Base-by-base conservation (phyloP, 2,797 vertebrate genomes). In the Notolabrus celidotus region DNA sequence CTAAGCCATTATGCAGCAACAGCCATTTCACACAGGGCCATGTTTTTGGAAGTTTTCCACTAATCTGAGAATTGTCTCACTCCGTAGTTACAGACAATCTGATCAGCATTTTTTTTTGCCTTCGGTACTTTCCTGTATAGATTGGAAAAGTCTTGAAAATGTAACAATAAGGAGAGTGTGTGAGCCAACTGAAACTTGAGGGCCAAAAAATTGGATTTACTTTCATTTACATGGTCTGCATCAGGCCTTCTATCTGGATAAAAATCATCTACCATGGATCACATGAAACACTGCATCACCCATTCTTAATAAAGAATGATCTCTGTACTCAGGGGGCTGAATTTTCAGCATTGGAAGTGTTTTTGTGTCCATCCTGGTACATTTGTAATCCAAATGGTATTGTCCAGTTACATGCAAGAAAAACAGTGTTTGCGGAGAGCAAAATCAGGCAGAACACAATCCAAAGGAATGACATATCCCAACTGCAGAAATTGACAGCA, bases 21-120 rank as follows among this genome's bases (percentile, higher is more conserved):
- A 45, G 43, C 22, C 6, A 9, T 64, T 68, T 71, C 51, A 29
- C 55, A 20, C 27, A 49, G 22, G 8, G 9, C 10, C 5, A 39
- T 1, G 23, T 58, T 77, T 41, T 1, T 11, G 3, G 1, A 1
- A 25, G 10, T 27, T 47, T 43, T n/a, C n/a, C 10, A 25, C 9
- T n/a, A 2, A 50, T 51, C 2, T 11, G 7, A 36, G 9, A n/a
- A 7, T 54, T 51, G 11, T n/a, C 46, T 23, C 34, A 42, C n/a
- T 17, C 9, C 0, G 17, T 25, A 52, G 25, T 34, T 46, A 22
- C 38, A 27, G 10, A 10, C 6, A 7, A 56, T 65, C 27, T 46
- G n/a, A n/a, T 51, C 1, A 0, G 43, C 36, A 14, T 23, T 27
- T 27, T 25, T 10, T 11, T 22, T 3, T 19, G 45, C 10, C 12